Conservation (phyloP, 2,113 vertebrate genomes). For the Tamias sibiricus region DNA sequence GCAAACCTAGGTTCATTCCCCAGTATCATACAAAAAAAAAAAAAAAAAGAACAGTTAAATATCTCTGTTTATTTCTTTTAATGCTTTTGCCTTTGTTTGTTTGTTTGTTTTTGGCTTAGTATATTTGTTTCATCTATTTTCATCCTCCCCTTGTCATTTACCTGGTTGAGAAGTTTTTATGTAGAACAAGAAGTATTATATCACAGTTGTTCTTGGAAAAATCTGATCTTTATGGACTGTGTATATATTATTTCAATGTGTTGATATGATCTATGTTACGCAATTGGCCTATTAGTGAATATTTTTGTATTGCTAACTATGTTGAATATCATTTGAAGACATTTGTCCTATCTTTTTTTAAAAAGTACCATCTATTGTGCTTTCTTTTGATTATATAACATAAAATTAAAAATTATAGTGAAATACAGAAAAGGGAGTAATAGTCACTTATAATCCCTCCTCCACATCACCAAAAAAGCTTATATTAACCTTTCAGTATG, state of each 20-base stretch:
- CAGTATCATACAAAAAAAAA: too few relatives aligned
- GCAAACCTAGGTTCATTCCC: too few relatives aligned
- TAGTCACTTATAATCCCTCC: not conserved
- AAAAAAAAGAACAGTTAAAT: not conserved
- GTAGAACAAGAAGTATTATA: not conserved
- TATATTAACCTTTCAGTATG: not conserved
- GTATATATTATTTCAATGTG: not conserved
- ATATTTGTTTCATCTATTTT: not conserved
- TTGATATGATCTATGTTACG: constrained; percentile 23
- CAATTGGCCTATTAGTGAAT: not conserved
- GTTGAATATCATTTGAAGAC: not conserved
- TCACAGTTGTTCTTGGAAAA: constrained; percentile 33
- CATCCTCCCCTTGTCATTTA: not conserved
- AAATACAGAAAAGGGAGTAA: not conserved
- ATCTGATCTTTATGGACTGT: not conserved
- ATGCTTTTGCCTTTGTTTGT: not conserved
- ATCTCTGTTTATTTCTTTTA: not conserved
- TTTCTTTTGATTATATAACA: constrained; percentile 37
- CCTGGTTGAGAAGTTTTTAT: constrained; percentile 35
- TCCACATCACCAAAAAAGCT: not conserved
- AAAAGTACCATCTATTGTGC: not conserved
- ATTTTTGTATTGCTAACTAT: constrained; percentile 49
- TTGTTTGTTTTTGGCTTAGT: not conserved
- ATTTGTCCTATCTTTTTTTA: not conserved
- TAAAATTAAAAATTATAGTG: not conserved